A percentile compares a stretch with the other conserved stretches of the same genome.
Evolutionary conservation across 2,113 vertebrate species (phyloP).

Genomic region (Carassius carassius): DNA sequence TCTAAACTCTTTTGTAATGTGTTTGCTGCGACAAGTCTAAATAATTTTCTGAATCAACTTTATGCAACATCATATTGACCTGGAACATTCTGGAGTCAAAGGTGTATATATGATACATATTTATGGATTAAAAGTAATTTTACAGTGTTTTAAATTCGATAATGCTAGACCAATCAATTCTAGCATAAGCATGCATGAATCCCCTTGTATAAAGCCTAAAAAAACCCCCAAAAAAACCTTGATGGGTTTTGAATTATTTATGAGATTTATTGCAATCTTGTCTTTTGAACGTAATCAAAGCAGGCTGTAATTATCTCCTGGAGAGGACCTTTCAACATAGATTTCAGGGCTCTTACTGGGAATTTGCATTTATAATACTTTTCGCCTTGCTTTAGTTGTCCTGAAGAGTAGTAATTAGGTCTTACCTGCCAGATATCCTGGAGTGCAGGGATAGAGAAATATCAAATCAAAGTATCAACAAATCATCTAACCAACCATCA

Average conservation of each 20-base stretch:
- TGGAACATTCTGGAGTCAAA: not conserved
- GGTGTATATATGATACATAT: not conserved
- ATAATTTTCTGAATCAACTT: not conserved
- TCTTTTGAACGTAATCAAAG: constrained; percentile 62
- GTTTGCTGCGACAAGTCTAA: not conserved
- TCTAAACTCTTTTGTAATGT: not conserved
- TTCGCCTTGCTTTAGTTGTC: constrained; percentile 29
- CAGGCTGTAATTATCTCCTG: constrained; percentile 54
- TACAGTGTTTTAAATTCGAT: not conserved
- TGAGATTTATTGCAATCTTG: constrained; percentile 57
- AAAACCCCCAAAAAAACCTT: no score
- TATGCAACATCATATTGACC: not conserved
- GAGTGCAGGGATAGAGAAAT: constrained; percentile 4
- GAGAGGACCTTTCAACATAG: constrained; percentile 57
- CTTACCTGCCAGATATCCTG: constrained; percentile 30
- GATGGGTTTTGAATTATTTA: constrained; percentile 59
- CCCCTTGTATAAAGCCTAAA: not conserved
- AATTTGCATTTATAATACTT: constrained; percentile 68
- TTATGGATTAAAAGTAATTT: not conserved
- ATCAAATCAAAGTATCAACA: constrained; percentile 18
- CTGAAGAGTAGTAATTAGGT: constrained; percentile 24
- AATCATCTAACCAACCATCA: constrained; percentile 10
- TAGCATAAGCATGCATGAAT: no score
- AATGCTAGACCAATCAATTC: no score
- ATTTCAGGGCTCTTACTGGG: constrained; percentile 57